Evolutionary conservation across 1,140 invertebrate genomes (phyloP).

Genomic region (Propsilocerus akamusi): DNA sequence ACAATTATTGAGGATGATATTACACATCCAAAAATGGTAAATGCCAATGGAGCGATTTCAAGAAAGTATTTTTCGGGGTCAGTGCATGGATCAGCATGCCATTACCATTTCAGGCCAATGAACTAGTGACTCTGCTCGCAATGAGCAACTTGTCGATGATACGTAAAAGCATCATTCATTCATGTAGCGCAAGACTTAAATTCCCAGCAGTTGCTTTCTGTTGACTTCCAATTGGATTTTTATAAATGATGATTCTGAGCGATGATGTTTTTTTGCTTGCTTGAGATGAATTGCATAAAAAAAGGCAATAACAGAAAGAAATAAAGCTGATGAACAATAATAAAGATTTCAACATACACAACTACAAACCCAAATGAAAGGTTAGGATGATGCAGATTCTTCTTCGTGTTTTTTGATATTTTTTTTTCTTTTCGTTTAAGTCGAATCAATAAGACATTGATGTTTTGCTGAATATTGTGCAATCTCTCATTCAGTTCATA

Average conservation of each 20-base stretch:
- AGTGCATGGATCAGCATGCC: too few relatives aligned
- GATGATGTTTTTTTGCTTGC: too few relatives aligned
- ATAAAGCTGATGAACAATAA: not conserved
- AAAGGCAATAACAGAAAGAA: not conserved
- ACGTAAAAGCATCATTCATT: not conserved
- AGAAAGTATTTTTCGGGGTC: not conserved
- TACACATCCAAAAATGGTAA: conserved; percentile 2
- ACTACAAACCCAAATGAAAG: not conserved
- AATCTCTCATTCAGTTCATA: too few relatives aligned
- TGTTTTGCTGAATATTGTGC: too few relatives aligned
- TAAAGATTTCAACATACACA: not conserved
- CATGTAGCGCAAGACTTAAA: not conserved
- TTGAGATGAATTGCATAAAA: not conserved
- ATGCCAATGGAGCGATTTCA: not conserved
- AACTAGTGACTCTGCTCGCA: not conserved
- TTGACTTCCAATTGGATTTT: not conserved
- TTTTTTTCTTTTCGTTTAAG: too few relatives aligned
- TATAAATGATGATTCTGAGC: not conserved
- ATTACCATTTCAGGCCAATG: conserved; percentile 1
- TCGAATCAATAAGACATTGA: too few relatives aligned
- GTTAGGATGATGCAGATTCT: conserved; percentile 1
- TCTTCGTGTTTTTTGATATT: not conserved
- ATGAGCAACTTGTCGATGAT: not conserved
- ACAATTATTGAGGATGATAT: too few relatives aligned
- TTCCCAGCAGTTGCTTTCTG: not conserved